Evolutionary conservation across 2,797 vertebrate species (phyloP), one percentile per base, ranked within the genome.

Genomic region (Gastrophryne carolinensis): DNA sequence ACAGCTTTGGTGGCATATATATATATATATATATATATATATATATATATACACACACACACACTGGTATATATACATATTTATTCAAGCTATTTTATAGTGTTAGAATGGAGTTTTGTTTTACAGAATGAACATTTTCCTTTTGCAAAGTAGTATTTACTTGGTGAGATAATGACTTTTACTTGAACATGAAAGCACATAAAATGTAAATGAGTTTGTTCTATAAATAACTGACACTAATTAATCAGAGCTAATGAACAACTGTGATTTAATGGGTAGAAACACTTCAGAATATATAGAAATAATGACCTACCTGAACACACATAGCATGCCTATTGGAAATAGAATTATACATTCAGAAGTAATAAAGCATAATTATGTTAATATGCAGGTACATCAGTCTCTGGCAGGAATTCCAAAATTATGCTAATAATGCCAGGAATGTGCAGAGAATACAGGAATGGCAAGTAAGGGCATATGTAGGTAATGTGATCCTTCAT

Each of bases 161-260:
- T 65, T 19, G n/a, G 49, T 56, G 49, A 68, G 35, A 57, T 70
- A 70, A 57, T 69, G 11, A 67, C 64, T 19, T 29, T 52, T 35
- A 35, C 29, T 24, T 24, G 12, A 53, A 52, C 27, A 12, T 34
- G 30, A 67, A 67, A 21, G 23, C 24, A 35, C 34, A 68, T 15
- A 56, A 10, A 24, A 64, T 64, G 49, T 9, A 52, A 52, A 52
- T 52, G 32, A 68, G 50, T 23, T 11, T 49, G 27, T 8, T 15
- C 24, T 49, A 32, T 30, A 64, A 64, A 49, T 63, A 63, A 44
- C 21, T 17, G 27, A 56, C 12, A n/a, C 12, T 15, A 68, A 39
- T 68, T 68, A 32, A 39, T 68, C 50, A 68, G 49, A 10, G 3
- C 65, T 54, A 39, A 68, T 56, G 49, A 50, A 44, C 2, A 5